Percentiles rank a stretch among this genome's conserved stretches.
phyloP scores from a whole-genome alignment of 2,888 invertebrate species.

The Mycogona germanica region DNA sequence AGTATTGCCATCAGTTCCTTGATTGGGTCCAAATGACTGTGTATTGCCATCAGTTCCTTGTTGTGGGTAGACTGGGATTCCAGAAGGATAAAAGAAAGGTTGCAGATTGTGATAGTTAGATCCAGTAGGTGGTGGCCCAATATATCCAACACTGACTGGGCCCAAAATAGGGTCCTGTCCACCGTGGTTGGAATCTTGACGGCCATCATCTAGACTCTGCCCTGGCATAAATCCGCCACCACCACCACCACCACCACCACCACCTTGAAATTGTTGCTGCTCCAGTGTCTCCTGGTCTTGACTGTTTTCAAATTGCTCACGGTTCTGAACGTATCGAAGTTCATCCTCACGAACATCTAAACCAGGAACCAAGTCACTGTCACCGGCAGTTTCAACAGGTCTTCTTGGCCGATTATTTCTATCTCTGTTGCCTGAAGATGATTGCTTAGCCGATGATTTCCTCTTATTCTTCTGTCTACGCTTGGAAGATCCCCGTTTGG shows the following conservation, averaged over 20 bases:
- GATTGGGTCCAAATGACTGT: background rate
- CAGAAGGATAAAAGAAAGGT: slow-evolving; percentile 11
- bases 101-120: background rate
- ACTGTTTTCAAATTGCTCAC: too few relatives aligned
- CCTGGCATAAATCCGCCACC: background rate
- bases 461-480: too few relatives aligned
- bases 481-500: too few relatives aligned
- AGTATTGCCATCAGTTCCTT: background rate
- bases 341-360: too few relatives aligned
- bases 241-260: background rate
- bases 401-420: background rate
- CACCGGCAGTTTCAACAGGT: too few relatives aligned
- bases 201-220: background rate
- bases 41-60: background rate
- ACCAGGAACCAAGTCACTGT: too few relatives aligned
- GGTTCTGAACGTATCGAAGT: too few relatives aligned
- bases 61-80: background rate
- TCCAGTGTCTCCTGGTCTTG: too few relatives aligned
- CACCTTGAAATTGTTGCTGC: too few relatives aligned
- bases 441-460: too few relatives aligned
- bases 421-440: background rate
- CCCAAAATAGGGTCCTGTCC: slow-evolving; percentile 1
- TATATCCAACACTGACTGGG: slow-evolving; percentile 7
- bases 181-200: background rate
- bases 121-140: slow-evolving; percentile 4